Evolutionary conservation across 2,113 vertebrate species (phyloP).

Genomic region (Cricetomys ansorgei): DNA sequence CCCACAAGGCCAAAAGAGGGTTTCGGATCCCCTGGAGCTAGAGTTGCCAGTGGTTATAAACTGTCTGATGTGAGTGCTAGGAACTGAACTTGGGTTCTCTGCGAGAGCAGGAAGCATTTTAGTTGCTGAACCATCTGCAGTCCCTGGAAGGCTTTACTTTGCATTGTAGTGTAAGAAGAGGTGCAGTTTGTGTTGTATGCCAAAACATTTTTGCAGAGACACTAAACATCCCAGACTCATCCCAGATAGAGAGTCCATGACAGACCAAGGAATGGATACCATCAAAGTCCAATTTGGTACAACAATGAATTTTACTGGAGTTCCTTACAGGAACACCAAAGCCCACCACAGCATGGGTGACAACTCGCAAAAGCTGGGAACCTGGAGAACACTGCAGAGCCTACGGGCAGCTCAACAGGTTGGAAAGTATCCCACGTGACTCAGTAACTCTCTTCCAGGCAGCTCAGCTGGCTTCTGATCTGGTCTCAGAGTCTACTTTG

Average conservation of each 20-base stretch:
- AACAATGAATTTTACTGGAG: background rate
- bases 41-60: background rate
- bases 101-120: background rate
- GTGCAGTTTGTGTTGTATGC: background rate
- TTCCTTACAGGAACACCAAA: background rate
- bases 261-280: background rate
- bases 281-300: background rate
- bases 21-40: background rate
- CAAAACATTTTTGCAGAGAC: background rate
- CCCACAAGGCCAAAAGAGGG: no score
- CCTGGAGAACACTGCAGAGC: background rate
- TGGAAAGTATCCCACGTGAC: background rate
- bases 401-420: background rate
- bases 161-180: background rate
- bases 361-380: background rate
- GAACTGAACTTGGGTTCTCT: background rate
- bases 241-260: background rate
- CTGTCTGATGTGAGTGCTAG: background rate
- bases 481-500: background rate
- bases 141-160: background rate
- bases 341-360: background rate
- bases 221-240: background rate
- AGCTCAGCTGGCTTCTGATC: background rate
- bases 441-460: background rate
- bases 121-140: background rate